A percentile compares a stretch with the other conserved stretches of the same genome.
These are phyloP conservation scores for Epiblema foenella DNA, from an alignment of 2,888 invertebrate genomes.

Conservation along the genomic window DNA sequence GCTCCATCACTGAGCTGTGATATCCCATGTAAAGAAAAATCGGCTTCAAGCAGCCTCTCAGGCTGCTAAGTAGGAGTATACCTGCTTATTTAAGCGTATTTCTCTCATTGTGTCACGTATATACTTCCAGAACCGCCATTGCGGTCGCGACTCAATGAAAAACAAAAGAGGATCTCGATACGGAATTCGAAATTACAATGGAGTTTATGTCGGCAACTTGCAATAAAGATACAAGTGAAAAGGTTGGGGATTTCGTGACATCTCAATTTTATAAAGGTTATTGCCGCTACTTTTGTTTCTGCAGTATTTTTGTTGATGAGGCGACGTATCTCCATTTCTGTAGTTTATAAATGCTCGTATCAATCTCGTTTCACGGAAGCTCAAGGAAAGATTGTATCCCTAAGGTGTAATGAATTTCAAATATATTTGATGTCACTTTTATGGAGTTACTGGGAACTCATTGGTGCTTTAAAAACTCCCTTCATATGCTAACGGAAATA, in stretches of 20 bases:
- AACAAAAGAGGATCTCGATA: slow-evolving; percentile 12
- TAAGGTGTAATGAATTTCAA: not conserved
- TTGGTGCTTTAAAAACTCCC: slow-evolving; percentile 17
- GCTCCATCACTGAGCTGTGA: not conserved
- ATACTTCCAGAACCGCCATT: not conserved
- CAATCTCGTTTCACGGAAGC: not conserved
- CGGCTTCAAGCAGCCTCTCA: not conserved
- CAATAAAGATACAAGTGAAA: slow-evolving; percentile 22
- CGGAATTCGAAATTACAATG: slow-evolving; percentile 4
- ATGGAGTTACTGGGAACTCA: not conserved
- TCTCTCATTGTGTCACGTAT: not conserved
- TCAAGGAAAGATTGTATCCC: too few relatives aligned
- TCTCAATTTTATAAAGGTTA: slow-evolving; percentile 20
- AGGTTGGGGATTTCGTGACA: slow-evolving; percentile 14
- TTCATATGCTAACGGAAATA: slow-evolving; percentile 5
- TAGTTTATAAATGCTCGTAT: not conserved
- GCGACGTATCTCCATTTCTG: too few relatives aligned
- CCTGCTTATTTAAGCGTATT: slow-evolving; percentile 6
- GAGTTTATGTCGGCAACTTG: slow-evolving; percentile 1
- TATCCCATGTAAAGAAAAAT: too few relatives aligned
- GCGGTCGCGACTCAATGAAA: not conserved
- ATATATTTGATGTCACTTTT: not conserved
- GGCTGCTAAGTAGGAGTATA: slow-evolving; percentile 1
- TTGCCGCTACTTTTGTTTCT: slow-evolving; percentile 2
- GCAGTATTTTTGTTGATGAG: too few relatives aligned